A percentile compares a stretch with the other conserved stretches of the same genome.
These are phyloP conservation scores for Hemicentrotus pulcherrimus DNA, from an alignment of 35 echinoderm and acorn worm species.

Conservation along the genomic window DNA sequence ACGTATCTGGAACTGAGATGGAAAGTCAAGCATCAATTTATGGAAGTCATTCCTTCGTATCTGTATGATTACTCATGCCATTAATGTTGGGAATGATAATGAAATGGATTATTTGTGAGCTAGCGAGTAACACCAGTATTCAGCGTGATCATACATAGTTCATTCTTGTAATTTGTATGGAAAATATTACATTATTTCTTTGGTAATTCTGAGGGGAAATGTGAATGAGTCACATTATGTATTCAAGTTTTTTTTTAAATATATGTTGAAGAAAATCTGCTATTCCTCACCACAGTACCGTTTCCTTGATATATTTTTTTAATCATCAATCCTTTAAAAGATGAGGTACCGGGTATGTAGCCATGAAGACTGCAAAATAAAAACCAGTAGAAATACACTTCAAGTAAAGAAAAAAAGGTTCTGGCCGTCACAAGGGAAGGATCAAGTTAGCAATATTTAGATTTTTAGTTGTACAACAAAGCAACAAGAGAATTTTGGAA, in stretches of 20 bases:
- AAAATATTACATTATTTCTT: neutral
- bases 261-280: too few relatives aligned
- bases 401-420: too few relatives aligned
- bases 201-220: neutral
- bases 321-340: too few relatives aligned
- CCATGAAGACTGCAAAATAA: too few relatives aligned
- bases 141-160: neutral
- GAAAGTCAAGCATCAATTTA: constrained; percentile 3
- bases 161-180: neutral
- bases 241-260: too few relatives aligned
- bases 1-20: neutral
- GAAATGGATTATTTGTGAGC: neutral
- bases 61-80: neutral
- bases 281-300: too few relatives aligned
- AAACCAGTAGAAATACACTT: too few relatives aligned
- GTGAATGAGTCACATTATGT: neutral
- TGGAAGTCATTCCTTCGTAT: neutral
- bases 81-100: neutral
- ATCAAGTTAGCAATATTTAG: neutral
- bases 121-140: neutral
- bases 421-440: neutral
- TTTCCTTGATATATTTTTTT: too few relatives aligned
- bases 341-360: too few relatives aligned
- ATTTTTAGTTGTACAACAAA: neutral
- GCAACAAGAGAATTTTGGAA: neutral